Evolutionary conservation across 2,797 vertebrate genomes (phyloP).

Genomic region (Trematomus bernacchii): DNA sequence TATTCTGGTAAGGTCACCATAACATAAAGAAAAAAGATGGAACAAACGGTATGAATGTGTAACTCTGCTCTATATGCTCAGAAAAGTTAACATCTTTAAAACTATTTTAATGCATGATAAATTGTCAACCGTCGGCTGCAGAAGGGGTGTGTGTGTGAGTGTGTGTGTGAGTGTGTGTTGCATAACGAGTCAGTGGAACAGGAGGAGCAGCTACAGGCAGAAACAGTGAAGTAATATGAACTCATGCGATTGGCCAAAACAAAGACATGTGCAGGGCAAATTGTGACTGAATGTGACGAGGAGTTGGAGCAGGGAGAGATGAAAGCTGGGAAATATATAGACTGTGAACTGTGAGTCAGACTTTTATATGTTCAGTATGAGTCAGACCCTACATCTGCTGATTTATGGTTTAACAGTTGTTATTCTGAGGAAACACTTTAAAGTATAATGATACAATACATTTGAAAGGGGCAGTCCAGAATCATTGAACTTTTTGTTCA

Average conservation of each 20-base stretch:
- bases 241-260: slow-evolving; percentile 7
- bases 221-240: slow-evolving; percentile 28
- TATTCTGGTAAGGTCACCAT: no score
- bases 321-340: background rate
- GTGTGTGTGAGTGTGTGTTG: background rate
- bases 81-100: no score
- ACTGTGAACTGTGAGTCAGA: background rate
- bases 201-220: slow-evolving; percentile 3
- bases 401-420: background rate
- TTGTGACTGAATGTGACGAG: background rate
- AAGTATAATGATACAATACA: no score
- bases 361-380: background rate
- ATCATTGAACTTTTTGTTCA: no score
- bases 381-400: background rate
- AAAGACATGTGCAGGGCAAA: background rate
- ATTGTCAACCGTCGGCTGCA: no score
- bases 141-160: slow-evolving; percentile 11
- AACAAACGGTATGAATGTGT: no score
- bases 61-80: no score
- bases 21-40: no score
- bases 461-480: background rate
- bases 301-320: background rate
- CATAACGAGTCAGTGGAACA: slow-evolving; percentile 26
- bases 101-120: no score
- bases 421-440: background rate